phyloP scores from a whole-genome alignment of 35 echinoderm and acorn worm genomes.

The Holothuria glaberrima region DNA sequence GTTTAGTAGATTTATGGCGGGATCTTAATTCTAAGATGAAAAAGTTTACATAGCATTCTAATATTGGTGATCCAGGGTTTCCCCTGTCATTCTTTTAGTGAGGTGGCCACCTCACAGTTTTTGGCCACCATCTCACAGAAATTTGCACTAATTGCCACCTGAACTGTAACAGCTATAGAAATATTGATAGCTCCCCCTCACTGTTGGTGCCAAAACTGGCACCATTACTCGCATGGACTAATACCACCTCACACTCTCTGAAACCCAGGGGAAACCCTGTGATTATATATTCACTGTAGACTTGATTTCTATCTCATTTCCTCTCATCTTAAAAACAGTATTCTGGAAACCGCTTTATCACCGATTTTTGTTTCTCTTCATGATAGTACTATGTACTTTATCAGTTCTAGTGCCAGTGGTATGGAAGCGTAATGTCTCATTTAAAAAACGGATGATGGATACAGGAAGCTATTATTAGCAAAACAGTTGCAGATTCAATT shows the following conservation, averaged over 20 bases:
- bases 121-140: too few relatives aligned
- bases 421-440: slow-evolving; percentile 23
- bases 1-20: neutral
- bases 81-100: too few relatives aligned
- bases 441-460: neutral
- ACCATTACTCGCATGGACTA: too few relatives aligned
- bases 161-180: too few relatives aligned
- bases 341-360: neutral
- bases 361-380: slow-evolving; percentile 34
- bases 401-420: neutral
- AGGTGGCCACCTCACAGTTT: too few relatives aligned
- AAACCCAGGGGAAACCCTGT: too few relatives aligned
- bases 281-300: slow-evolving; percentile 8
- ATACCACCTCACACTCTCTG: too few relatives aligned
- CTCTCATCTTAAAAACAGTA: neutral
- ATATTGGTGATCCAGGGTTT: neutral
- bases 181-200: too few relatives aligned
- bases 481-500: neutral
- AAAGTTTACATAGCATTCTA: neutral
- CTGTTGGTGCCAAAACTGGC: too few relatives aligned
- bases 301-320: slow-evolving; percentile 19
- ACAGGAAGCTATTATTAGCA: neutral
- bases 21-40: neutral
- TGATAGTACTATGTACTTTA: slow-evolving; percentile 20
- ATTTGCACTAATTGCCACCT: too few relatives aligned